phyloP scores from a whole-genome alignment of 2,888 invertebrate species.

The Trissolcus brochymenae region DNA sequence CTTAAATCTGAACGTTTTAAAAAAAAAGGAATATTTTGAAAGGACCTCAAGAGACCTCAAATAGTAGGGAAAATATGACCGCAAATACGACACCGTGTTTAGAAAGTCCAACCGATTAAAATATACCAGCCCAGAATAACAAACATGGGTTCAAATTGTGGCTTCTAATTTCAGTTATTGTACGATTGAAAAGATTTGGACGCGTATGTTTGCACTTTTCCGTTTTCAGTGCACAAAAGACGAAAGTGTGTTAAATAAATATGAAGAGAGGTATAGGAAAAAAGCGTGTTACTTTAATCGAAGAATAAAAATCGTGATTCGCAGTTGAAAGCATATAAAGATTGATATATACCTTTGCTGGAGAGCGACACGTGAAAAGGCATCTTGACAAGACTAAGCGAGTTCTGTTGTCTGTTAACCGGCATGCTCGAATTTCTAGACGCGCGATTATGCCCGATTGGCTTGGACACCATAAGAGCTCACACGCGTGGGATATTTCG shows the following conservation, averaged over 20 bases:
- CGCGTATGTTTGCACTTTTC: conserved; percentile 26
- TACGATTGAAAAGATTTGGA: conserved; percentile 9
- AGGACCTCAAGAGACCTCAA: neutral
- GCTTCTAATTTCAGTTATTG: conserved; percentile 50
- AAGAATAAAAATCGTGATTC: conserved; percentile 57
- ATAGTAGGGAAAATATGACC: neutral
- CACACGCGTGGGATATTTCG: conserved; percentile 51
- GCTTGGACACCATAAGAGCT: conserved; percentile 64
- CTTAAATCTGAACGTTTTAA: neutral
- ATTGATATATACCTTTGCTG: conserved; percentile 53
- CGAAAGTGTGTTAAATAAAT: conserved; percentile 52
- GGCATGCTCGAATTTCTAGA: conserved; percentile 70
- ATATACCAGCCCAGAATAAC: conserved; percentile 22
- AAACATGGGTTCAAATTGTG: conserved; percentile 32
- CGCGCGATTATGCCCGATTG: conserved; percentile 70
- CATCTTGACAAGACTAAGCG: conserved; percentile 63
- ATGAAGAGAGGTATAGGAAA: conserved; percentile 52
- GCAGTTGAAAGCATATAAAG: conserved; percentile 63
- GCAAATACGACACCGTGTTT: conserved; percentile 10
- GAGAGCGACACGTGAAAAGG: conserved; percentile 65
- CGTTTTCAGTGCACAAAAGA: conserved; percentile 30
- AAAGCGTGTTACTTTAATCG: conserved; percentile 61
- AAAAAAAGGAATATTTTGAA: neutral
- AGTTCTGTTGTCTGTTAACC: conserved; percentile 57
- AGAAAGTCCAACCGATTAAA: conserved; percentile 6